Conservation (phyloP, 2,888 invertebrate genomes). For the Ichneumoninae sp. region DNA sequence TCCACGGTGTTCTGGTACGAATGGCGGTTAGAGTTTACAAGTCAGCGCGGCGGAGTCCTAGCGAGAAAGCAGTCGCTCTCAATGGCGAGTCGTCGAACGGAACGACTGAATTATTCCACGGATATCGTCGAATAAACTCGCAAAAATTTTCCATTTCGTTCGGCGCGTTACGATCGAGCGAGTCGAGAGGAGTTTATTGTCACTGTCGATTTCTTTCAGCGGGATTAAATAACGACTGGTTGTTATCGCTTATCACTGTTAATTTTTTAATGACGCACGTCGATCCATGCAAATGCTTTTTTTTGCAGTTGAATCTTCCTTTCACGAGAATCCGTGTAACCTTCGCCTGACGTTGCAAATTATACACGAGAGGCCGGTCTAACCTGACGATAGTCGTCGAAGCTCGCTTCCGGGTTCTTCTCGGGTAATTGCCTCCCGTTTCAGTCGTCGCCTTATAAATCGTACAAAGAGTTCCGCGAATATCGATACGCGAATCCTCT, state of each 20-base stretch:
- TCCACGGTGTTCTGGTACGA: slow-evolving; percentile 34
- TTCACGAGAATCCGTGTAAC: slow-evolving; percentile 50
- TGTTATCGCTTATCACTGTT: background rate
- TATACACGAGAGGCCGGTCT: slow-evolving; percentile 40
- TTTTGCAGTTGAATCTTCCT: slow-evolving; percentile 32
- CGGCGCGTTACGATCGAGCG: background rate
- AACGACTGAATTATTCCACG: slow-evolving; percentile 33
- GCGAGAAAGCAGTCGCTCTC: slow-evolving; percentile 60
- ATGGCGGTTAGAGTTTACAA: slow-evolving; percentile 42
- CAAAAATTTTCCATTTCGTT: slow-evolving; percentile 18
- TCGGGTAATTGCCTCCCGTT: slow-evolving; percentile 45
- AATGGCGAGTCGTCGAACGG: slow-evolving; percentile 44
- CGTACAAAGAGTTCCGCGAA: slow-evolving; percentile 48
- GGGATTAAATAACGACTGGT: background rate
- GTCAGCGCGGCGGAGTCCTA: slow-evolving; percentile 35
- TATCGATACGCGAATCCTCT: background rate
- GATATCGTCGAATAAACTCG: slow-evolving; percentile 3
- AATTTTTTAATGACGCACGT: background rate
- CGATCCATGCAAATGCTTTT: slow-evolving; percentile 13
- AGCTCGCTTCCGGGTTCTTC: slow-evolving; percentile 58
- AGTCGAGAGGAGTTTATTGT: slow-evolving; percentile 18
- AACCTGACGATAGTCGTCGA: slow-evolving; percentile 37
- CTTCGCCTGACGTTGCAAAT: slow-evolving; percentile 51
- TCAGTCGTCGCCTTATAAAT: slow-evolving; percentile 29
- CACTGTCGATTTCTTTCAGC: slow-evolving; percentile 44